phyloP scores from a whole-genome alignment of 2,797 vertebrate species.

The Enteromius trimaculatus region DNA sequence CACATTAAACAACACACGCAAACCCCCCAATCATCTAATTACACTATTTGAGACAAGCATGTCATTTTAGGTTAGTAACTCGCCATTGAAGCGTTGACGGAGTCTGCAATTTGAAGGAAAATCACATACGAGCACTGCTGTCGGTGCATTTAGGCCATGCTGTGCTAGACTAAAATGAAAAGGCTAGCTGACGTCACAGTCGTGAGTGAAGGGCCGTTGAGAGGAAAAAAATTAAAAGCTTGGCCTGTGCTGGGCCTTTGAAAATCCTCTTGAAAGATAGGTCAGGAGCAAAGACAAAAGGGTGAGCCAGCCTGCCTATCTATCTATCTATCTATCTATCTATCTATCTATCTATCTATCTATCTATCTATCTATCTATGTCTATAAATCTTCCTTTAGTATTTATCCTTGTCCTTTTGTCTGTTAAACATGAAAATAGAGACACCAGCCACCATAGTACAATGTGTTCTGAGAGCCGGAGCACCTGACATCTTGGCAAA shows the following conservation, averaged over 20 bases:
- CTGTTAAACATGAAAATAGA: too few species aligned
- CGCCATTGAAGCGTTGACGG: conserved; percentile 59
- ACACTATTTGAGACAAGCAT: conserved; percentile 66
- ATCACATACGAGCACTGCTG: conserved; percentile 57
- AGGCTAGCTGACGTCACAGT: conserved; percentile 55
- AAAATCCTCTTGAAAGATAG: neutral
- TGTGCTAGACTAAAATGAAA: conserved; percentile 57
- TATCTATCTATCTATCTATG: too few species aligned
- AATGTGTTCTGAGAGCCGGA: too few species aligned
- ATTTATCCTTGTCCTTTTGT: too few species aligned
- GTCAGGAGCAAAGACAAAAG: neutral
- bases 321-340: neutral
- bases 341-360: too few species aligned
- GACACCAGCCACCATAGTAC: too few species aligned
- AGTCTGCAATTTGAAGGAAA: conserved; percentile 64
- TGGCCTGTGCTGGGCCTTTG: conserved; percentile 22
- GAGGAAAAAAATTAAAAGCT: conserved; percentile 53
- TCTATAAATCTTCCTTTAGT: neutral
- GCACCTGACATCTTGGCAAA: too few species aligned
- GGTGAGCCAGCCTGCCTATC: too few species aligned
- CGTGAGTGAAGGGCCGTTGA: conserved; percentile 22
- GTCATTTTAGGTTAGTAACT: conserved; percentile 68
- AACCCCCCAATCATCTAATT: conserved; percentile 69
- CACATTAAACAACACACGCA: conserved; percentile 51
- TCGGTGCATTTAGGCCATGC: conserved; percentile 54